Conservation (phyloP, 2,113 vertebrate genomes). For the Brienomyrus brachyistius region DNA sequence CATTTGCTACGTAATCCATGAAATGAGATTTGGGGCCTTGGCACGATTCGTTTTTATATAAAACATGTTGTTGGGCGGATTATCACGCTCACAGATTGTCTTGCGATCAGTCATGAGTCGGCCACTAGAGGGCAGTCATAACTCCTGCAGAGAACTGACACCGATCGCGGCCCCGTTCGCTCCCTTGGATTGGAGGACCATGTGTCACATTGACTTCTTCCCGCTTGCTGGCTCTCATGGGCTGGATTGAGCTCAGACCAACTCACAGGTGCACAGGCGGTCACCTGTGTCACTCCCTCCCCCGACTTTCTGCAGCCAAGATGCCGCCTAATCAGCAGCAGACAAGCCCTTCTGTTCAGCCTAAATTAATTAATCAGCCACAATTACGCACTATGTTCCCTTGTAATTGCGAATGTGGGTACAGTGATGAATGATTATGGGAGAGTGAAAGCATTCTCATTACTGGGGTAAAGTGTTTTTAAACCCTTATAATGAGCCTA, state of each 20-base stretch:
- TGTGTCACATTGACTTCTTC: not conserved
- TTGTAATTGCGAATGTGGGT: slow-evolving; percentile 30
- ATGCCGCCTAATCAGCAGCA: not conserved
- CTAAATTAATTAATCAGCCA: slow-evolving; percentile 41
- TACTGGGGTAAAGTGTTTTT: slow-evolving; percentile 33
- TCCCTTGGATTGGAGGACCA: not conserved
- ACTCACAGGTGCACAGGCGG: slow-evolving; percentile 26
- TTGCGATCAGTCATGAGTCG: not conserved
- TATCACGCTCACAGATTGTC: not conserved
- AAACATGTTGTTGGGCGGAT: not conserved
- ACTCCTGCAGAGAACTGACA: not conserved
- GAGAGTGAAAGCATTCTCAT: slow-evolving; percentile 30
- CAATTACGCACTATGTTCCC: slow-evolving; percentile 29
- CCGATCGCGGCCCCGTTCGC: not conserved
- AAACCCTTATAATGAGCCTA: slow-evolving; percentile 27
- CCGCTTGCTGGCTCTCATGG: not conserved
- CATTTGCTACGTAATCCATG: not conserved
- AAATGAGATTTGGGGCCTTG: not conserved
- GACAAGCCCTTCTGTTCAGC: slow-evolving; percentile 14
- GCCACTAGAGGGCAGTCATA: slow-evolving; percentile 30
- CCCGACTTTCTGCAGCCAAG: not conserved
- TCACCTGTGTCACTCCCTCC: slow-evolving; percentile 24
- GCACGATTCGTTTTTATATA: not conserved
- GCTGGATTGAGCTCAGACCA: not conserved
- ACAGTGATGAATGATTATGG: slow-evolving; percentile 40